Base-by-base conservation (phyloP, 2,888 invertebrate genomes). In the Caenorhabditis sp. region DNA sequence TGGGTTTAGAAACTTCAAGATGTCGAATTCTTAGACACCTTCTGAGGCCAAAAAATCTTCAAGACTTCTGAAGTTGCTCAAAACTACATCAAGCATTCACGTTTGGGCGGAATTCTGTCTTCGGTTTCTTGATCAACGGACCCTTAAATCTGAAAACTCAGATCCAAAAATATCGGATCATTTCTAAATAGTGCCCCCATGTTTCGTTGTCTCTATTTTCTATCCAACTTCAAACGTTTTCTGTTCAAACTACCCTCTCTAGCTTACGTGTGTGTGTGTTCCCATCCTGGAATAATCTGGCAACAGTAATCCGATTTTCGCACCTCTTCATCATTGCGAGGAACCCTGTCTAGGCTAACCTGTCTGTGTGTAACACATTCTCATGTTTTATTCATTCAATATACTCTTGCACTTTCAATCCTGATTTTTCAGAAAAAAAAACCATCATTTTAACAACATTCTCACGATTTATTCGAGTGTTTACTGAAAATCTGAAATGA, bases 351-450 rank as follows among this genome's bases (percentile, higher is more conserved):
- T 64, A 19, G 54, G 19, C 8, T 8, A 16, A 44, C 28, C 2
- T 28, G 26, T 26, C 26, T 12, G 8, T 49, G 10, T n/a, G n/a
- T 22, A 22, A 51, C 16, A 44, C 14, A 24, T 41, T 41, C 44
- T 41, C 44, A 64, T 64, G 93, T 93, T 90, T 73, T 61, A 51
- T 68, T 68, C 49, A 51, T 68, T 38, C 31, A 31, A 19, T 24
- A 24, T 24, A 41, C 61, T 12, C n/a, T 68, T 51, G 49, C 56
- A 49, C 47, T 80, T 69, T 49, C 26, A 26, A 59, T 35, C 28
- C 31, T 24, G 6, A 59, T 16, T 74, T 63, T 73, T 68, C 16
- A 7, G 26, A 8, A 4, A 41, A 26, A 49, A 64, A 44, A n/a
- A 7, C n/a, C 38, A 47, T 16, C 6, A 6, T 66, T 54, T 41